phyloP scores from a whole-genome alignment of 2,797 vertebrate species.

The Pangasius krempfi region DNA sequence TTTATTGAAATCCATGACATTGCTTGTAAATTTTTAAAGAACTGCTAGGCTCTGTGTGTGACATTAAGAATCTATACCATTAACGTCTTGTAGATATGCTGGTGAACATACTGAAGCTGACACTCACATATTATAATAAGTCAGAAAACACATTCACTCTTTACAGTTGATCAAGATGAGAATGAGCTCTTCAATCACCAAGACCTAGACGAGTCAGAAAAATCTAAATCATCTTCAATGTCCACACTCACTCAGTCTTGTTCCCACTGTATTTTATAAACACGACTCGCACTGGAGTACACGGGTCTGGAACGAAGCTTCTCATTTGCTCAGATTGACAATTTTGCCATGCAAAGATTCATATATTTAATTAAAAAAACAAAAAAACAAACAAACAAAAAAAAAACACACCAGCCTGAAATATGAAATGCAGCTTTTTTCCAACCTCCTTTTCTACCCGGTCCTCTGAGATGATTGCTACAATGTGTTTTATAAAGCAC shows the following conservation, averaged over 20 bases:
- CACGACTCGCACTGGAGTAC: background rate
- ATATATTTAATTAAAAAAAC: too few species aligned
- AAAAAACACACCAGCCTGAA: slow-evolving; percentile 23
- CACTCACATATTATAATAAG: slow-evolving; percentile 46
- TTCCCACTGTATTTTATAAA: background rate
- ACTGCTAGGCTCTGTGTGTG: slow-evolving; percentile 45
- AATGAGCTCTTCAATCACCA: background rate
- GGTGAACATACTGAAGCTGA: slow-evolving; percentile 44
- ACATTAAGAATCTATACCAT: slow-evolving; percentile 34
- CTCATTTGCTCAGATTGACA: slow-evolving; percentile 43
- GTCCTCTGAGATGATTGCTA: slow-evolving; percentile 75
- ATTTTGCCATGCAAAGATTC: slow-evolving; percentile 32
- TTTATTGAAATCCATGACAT: slow-evolving; percentile 66
- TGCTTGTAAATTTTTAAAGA: slow-evolving; percentile 45
- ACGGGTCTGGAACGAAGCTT: background rate
- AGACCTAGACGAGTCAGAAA: background rate
- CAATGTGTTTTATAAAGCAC: slow-evolving; percentile 56
- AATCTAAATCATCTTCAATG: background rate
- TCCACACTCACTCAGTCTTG: background rate
- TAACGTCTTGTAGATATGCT: slow-evolving; percentile 33
- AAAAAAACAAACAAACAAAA: background rate
- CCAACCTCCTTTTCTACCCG: slow-evolving; percentile 49
- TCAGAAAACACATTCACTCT: slow-evolving; percentile 32
- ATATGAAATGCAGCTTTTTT: slow-evolving; percentile 48
- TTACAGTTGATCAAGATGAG: background rate